Evolutionary conservation across 2,888 invertebrate genomes (phyloP), one percentile per base, ranked within the genome.

Genomic region (Carterocephalus palaemon): DNA sequence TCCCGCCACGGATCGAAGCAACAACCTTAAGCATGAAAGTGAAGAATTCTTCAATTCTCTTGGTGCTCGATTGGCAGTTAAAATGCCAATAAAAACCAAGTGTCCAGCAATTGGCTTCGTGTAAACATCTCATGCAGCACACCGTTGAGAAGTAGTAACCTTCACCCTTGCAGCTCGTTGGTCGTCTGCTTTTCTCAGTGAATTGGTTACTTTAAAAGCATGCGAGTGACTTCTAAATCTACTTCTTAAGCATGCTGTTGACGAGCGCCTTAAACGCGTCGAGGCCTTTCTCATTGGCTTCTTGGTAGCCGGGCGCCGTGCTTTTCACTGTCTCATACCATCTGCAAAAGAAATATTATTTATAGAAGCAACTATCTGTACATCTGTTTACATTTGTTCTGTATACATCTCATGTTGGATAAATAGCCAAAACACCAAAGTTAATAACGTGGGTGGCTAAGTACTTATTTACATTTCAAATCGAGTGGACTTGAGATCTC

Each of bases 211-310:
- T 33, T n/a, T 16, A 15, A n/a, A 24, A 16, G 37, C 37, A 22
- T 19, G 32, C 24, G 8, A 15, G 32, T n/a, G n/a, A n/a, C n/a
- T 24, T n/a, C 2, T 8, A 4, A 3, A 1, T 16, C 75, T 71
- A 81, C 74, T 83, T 81, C 75, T 83, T 84, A 52, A 72, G 51
- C 71, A 83, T 70, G 62, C 67, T 77, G 60, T 72, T 76, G 57
- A 80, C 78, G 20, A 86, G 71, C 0, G 63, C 75, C 63, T 89
- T 89, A 77, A 90, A 89, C 9, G 87, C 88, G 31, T 83, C 80
- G 38, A 89, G 65, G 4, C 89, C 90, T 39, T 85, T 82, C 72
- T 88, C 84, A 64, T 90, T 90, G 48, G 89, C 84, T 43, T 89
- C 89, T 62, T 83, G 77, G 70, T 89, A 86, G 12, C 85, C 84